phyloP scores from a whole-genome alignment of 2,797 vertebrate genomes.

The Neopelma chrysocephalum region DNA sequence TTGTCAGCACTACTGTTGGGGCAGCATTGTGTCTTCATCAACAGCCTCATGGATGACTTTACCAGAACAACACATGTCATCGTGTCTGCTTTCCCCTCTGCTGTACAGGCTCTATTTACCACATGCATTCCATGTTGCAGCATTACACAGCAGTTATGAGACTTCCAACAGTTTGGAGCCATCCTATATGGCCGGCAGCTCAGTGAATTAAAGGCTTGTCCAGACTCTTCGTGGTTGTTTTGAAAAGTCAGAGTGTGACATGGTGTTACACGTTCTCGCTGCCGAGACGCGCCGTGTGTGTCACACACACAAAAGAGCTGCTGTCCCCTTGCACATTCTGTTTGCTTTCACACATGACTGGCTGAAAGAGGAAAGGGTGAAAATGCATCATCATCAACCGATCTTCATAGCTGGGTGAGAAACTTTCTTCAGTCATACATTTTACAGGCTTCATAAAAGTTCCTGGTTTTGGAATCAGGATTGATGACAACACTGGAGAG shows the following conservation, averaged over 20 bases:
- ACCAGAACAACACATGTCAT: not conserved
- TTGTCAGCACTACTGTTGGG: not conserved
- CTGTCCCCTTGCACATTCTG: not conserved
- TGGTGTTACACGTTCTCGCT: not conserved
- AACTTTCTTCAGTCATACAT: not conserved
- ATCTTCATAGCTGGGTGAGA: not conserved
- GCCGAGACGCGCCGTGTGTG: not conserved
- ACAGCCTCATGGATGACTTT: not conserved
- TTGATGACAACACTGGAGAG: fast-evolving
- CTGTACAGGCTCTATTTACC: not conserved
- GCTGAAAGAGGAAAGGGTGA: not conserved
- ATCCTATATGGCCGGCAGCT: not conserved
- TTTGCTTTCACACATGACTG: conserved; percentile 2
- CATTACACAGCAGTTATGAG: not conserved
- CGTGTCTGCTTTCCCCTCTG: not conserved
- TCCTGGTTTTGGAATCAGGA: not conserved
- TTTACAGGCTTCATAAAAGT: not conserved
- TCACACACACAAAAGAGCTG: not conserved
- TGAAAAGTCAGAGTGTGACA: not conserved
- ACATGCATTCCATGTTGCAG: not conserved
- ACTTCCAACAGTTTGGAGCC: not conserved
- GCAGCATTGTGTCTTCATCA: not conserved
- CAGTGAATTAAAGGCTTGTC: not conserved
- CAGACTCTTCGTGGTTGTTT: not conserved
- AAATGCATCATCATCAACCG: not conserved